phyloP scores from a whole-genome alignment of 2,888 invertebrate species.

The Chydorus sphaericus region DNA sequence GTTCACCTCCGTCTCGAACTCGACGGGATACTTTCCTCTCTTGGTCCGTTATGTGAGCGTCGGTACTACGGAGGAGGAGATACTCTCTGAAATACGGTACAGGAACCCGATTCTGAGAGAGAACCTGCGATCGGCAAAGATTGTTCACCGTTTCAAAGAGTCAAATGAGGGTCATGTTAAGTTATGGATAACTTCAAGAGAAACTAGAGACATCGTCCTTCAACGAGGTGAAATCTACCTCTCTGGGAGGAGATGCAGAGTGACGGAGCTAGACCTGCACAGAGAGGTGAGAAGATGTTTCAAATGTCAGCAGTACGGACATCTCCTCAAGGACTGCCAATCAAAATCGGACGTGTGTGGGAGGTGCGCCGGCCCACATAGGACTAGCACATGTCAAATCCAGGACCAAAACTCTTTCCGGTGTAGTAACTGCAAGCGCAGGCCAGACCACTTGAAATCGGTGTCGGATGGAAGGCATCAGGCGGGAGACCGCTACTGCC shows the following conservation, averaged over 20 bases:
- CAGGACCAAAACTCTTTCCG: too few species aligned
- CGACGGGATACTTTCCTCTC: not conserved
- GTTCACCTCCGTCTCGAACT: not conserved
- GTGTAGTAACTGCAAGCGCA: too few species aligned
- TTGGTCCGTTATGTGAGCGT: not conserved
- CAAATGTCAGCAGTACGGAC: not conserved
- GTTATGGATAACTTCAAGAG: not conserved
- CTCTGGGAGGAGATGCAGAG: not conserved
- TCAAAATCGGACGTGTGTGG: not conserved
- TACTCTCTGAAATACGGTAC: not conserved
- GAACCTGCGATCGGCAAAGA: not conserved
- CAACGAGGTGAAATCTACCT: not conserved
- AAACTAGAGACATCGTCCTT: not conserved
- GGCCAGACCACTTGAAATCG: too few species aligned
- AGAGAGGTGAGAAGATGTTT: not conserved
- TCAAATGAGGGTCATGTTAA: not conserved
- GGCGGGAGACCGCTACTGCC: not conserved
- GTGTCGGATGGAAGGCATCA: too few species aligned
- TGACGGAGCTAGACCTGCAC: not conserved
- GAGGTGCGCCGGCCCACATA: not conserved
- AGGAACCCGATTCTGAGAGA: not conserved
- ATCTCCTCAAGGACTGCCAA: not conserved
- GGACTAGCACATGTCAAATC: not conserved
- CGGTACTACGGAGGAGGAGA: not conserved
- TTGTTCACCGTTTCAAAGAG: not conserved